Percentiles rank a stretch among this genome's conserved stretches.
These are phyloP conservation scores for Spilogale gracilis DNA, from an alignment of 2,113 vertebrate genomes.

Conservation along the genomic window DNA sequence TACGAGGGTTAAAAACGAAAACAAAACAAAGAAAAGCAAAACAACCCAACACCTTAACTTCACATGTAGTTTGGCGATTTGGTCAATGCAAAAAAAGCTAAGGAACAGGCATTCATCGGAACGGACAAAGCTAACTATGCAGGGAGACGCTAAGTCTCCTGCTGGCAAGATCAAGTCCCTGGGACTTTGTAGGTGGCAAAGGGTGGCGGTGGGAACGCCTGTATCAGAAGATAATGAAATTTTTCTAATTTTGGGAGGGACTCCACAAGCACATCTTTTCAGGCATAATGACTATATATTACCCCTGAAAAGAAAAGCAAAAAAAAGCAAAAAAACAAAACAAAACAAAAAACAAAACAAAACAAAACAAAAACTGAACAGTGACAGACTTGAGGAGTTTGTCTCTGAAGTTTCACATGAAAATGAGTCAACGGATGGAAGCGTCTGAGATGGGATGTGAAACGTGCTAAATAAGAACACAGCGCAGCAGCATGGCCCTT, in stretches of 20 bases:
- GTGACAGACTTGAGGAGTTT: background rate
- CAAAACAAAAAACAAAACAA: background rate
- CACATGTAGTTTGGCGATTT: background rate
- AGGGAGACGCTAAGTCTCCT: background rate
- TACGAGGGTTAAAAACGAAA: background rate
- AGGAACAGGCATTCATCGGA: background rate
- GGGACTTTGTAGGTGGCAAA: background rate
- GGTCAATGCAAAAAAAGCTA: background rate
- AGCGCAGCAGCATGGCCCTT: conserved; percentile 59
- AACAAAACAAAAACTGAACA: background rate
- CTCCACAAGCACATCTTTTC: conserved; percentile 53
- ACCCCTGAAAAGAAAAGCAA: conserved; percentile 62
- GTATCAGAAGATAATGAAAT: conserved; percentile 50
- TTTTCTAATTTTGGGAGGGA: background rate
- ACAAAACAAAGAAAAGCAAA: too few relatives aligned
- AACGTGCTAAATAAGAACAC: conserved; percentile 50
- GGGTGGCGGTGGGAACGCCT: background rate
- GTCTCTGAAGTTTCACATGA: conserved; percentile 9
- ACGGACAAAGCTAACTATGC: background rate
- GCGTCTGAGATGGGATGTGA: background rate
- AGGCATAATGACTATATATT: background rate
- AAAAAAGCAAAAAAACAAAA: background rate
- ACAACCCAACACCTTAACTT: background rate
- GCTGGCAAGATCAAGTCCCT: fast-evolving
- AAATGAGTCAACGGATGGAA: conserved; percentile 40